Evolutionary conservation across 2,888 invertebrate species (phyloP).

Genomic region (Lasioglossum zephyrum): DNA sequence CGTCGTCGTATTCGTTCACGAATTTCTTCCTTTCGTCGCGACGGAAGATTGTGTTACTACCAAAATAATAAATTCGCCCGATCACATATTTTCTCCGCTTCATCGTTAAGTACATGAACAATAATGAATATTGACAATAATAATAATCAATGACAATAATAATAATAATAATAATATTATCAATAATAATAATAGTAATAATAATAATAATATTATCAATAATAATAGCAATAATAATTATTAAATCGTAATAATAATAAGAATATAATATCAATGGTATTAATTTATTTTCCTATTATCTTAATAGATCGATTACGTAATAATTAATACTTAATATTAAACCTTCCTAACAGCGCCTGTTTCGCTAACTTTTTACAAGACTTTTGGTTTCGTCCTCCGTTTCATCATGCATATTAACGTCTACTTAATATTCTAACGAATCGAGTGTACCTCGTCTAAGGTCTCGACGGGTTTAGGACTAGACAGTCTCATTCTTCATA

Average conservation of each 20-base stretch:
- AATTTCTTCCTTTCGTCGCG: constrained; percentile 35
- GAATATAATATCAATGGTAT: constrained; percentile 73
- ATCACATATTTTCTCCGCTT: constrained; percentile 53
- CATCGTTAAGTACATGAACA: constrained; percentile 78
- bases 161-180: constrained; percentile 69
- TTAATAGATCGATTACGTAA: constrained; percentile 67
- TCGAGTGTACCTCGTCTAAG: constrained; percentile 72
- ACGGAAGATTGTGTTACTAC: constrained; percentile 44
- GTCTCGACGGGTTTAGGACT: constrained; percentile 82
- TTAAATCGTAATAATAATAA: constrained; percentile 76
- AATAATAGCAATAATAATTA: constrained; percentile 73
- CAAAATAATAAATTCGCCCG: constrained; percentile 48
- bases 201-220: constrained; percentile 73
- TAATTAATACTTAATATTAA: constrained; percentile 73
- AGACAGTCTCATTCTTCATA: constrained; percentile 81
- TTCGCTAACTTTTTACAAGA: constrained; percentile 73
- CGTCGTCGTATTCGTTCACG: constrained; percentile 30
- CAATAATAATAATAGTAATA: constrained; percentile 71
- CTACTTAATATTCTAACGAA: constrained; percentile 75
- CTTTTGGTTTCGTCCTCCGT: constrained; percentile 60
- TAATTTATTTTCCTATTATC: constrained; percentile 72
- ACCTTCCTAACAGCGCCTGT: constrained; percentile 55
- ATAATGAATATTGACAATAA: constrained; percentile 67
- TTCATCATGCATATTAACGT: constrained; percentile 59
- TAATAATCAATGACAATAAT: constrained; percentile 71